Evolutionary conservation across 2,888 invertebrate genomes (phyloP).

Genomic region (Apoda limacodes): DNA sequence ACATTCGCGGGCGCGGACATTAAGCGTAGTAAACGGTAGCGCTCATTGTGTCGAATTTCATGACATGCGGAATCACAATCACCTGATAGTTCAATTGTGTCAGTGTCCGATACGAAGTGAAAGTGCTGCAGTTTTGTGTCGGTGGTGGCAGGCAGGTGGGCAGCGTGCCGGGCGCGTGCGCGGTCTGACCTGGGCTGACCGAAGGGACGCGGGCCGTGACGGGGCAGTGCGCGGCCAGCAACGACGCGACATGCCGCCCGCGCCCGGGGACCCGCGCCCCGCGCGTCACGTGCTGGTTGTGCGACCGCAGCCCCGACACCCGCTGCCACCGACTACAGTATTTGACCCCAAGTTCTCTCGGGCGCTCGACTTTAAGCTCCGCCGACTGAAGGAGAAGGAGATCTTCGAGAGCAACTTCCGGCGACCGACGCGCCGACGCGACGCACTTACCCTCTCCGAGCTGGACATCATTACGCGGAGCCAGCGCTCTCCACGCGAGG

Average conservation of each 20-base stretch:
- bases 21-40: no score
- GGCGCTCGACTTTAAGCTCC: conserved; percentile 78
- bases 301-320: conserved; percentile 18
- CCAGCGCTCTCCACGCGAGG: conserved; percentile 20
- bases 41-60: no score
- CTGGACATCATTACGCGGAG: no score
- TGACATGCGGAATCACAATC: no score
- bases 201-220: not conserved
- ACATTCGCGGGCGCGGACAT: no score
- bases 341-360: conserved; percentile 73
- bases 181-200: no score
- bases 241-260: conserved; percentile 24
- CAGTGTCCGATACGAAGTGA: no score
- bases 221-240: conserved; percentile 48
- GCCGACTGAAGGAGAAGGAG: conserved; percentile 75
- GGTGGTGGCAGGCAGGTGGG: no score
- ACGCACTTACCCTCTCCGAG: conserved; percentile 38
- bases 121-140: no score
- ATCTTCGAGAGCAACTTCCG: conserved; percentile 41
- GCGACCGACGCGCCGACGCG: conserved; percentile 32
- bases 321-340: conserved; percentile 29
- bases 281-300: conserved; percentile 11
- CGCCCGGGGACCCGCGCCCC: conserved; percentile 13
- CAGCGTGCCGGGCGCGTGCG: no score
- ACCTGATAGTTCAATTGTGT: no score